These are phyloP conservation scores for Aphelenchoides avenae DNA, from an alignment of 1,140 invertebrate genomes.

Conservation along the genomic window DNA sequence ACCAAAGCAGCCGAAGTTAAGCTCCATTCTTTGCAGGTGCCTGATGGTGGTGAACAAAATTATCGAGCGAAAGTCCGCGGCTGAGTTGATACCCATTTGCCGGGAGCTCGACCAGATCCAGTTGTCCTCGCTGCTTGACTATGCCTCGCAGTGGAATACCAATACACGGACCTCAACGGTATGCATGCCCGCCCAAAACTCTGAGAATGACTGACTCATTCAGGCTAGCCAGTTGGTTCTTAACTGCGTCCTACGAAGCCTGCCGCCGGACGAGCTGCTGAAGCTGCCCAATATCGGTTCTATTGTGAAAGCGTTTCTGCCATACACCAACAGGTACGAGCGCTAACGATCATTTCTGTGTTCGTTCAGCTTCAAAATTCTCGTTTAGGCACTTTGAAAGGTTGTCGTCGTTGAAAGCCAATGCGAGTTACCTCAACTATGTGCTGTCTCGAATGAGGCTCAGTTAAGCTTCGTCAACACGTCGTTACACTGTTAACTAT, in stretches of 20 bases:
- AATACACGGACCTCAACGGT: constrained; percentile 46
- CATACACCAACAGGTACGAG: constrained; percentile 51
- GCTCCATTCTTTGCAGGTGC: constrained; percentile 16
- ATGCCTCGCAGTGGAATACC: constrained; percentile 55
- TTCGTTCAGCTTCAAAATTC: constrained; percentile 13
- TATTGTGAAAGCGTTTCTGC: constrained; percentile 46
- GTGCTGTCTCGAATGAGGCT: constrained; percentile 36
- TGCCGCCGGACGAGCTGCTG: constrained; percentile 42
- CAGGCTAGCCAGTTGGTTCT: constrained; percentile 44
- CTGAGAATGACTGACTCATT: constrained; percentile 12
- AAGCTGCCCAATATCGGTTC: constrained; percentile 41
- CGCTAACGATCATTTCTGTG: too few relatives aligned
- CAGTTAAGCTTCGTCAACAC: too few relatives aligned
- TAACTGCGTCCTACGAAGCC: constrained; percentile 35
- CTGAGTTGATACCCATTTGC: constrained; percentile 25
- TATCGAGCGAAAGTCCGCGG: constrained; percentile 12
- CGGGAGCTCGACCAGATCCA: constrained; percentile 31
- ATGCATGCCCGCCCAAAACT: neutral
- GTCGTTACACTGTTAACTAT: too few relatives aligned
- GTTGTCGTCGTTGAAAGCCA: constrained; percentile 26
- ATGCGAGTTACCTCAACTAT: constrained; percentile 38
- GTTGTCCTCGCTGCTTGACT: constrained; percentile 44
- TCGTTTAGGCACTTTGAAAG: constrained; percentile 52
- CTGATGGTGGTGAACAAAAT: constrained; percentile 42
- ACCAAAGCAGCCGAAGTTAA: constrained; percentile 18